These are phyloP conservation scores for Corynorhinus townsendii DNA, from an alignment of 2,113 vertebrate species.

Conservation along the genomic window DNA sequence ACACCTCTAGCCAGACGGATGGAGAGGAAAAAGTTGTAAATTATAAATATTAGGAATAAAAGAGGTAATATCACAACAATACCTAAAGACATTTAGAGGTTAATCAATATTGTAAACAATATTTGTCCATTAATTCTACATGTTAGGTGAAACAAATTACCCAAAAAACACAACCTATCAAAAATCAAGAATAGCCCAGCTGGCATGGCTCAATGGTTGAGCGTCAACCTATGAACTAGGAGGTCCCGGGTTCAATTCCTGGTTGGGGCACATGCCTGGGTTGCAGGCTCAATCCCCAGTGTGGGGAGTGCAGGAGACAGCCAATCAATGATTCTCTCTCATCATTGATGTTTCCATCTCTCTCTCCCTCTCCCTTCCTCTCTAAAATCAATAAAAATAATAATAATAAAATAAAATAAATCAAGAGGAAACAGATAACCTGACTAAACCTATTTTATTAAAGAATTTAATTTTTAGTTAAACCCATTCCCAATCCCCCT, in stretches of 20 bases:
- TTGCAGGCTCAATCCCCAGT: too few species aligned
- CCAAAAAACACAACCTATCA: not conserved
- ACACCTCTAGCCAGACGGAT: not conserved
- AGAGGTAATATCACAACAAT: not conserved
- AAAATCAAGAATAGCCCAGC: too few species aligned
- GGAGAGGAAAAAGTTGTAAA: not conserved
- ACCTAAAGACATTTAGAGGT: not conserved
- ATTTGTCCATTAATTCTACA: not conserved
- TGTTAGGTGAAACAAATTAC: slow-evolving; percentile 16
- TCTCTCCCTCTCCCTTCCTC: too few species aligned
- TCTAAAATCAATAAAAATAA: not conserved
- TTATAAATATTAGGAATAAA: not conserved
- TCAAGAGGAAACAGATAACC: not conserved
- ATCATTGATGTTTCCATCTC: too few species aligned
- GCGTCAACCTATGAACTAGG: too few species aligned
- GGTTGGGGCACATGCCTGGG: too few species aligned
- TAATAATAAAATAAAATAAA: not conserved
- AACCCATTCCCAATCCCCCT: too few species aligned
- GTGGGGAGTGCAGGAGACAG: too few species aligned
- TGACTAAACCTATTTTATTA: not conserved
- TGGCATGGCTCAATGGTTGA: too few species aligned
- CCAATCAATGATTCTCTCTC: too few species aligned
- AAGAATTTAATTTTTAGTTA: not conserved
- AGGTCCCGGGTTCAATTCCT: too few species aligned
- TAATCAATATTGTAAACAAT: not conserved